Percentiles rank a stretch among this genome's conserved stretches.
Evolutionary conservation across 2,113 vertebrate genomes (phyloP).

Genomic region (Psettodes erumei): DNA sequence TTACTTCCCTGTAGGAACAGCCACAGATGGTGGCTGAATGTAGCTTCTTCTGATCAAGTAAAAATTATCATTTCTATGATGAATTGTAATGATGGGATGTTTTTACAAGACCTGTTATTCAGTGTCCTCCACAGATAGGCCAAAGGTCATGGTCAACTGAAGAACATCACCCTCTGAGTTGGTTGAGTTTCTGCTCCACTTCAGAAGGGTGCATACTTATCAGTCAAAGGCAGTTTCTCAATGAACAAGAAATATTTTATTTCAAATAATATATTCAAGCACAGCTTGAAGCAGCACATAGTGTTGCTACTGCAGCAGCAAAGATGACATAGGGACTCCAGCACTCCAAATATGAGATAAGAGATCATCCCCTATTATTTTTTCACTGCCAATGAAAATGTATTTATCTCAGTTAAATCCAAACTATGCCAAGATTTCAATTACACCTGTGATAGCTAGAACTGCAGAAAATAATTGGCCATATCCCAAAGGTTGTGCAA

Average conservation of each 20-base stretch:
- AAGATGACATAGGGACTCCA: background rate
- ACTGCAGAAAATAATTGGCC: too few species aligned
- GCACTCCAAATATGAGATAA: background rate
- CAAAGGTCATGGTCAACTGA: constrained; percentile 15
- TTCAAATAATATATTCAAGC: background rate
- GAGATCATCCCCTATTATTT: background rate
- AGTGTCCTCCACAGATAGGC: background rate
- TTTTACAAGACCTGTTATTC: background rate
- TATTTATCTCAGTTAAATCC: background rate
- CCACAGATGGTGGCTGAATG: background rate
- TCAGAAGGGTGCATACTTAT: background rate
- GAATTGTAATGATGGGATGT: background rate
- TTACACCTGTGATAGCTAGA: background rate
- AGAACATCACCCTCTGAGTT: background rate
- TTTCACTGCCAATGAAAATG: background rate
- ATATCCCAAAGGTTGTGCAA: background rate
- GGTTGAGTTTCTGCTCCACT: background rate
- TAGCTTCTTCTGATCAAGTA: background rate
- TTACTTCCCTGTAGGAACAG: background rate
- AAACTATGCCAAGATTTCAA: background rate
- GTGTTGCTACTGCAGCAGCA: background rate
- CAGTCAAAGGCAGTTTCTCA: background rate
- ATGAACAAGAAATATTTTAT: background rate
- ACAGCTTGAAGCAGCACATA: background rate
- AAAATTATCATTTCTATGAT: background rate